phyloP scores from a whole-genome alignment of 23 tunicate genomes.

The Halocynthia roretzi region DNA sequence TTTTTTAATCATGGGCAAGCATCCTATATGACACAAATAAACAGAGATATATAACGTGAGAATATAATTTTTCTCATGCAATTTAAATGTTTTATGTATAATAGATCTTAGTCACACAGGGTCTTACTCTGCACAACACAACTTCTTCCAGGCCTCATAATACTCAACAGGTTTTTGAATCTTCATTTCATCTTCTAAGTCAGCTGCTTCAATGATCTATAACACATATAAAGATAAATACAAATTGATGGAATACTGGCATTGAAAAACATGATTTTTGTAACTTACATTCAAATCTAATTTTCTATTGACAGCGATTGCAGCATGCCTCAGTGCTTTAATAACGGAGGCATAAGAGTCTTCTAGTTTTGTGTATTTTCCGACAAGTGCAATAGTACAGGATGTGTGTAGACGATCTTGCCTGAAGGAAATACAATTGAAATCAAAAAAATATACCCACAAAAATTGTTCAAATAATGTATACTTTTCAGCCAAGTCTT shows the following conservation, averaged over 20 bases:
- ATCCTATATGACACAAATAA: no score
- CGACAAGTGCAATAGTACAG: slow-evolving; percentile 74
- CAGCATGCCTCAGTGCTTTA: slow-evolving; percentile 81
- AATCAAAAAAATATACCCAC: background rate
- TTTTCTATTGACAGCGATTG: slow-evolving; percentile 61
- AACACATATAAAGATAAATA: background rate
- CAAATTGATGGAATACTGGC: background rate
- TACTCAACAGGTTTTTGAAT: slow-evolving; percentile 44
- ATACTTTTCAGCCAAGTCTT: slow-evolving; percentile 61
- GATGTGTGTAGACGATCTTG: slow-evolving; percentile 44
- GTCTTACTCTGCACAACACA: slow-evolving; percentile 67
- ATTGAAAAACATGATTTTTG: background rate
- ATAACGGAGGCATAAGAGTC: slow-evolving; percentile 95
- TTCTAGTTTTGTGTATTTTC: slow-evolving; percentile 88
- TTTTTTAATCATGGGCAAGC: no score
- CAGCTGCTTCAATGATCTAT: slow-evolving; percentile 70
- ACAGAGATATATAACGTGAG: background rate
- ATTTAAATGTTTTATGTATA: background rate
- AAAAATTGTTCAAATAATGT: background rate
- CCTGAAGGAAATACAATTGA: slow-evolving; percentile 7
- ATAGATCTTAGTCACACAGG: background rate
- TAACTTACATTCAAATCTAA: slow-evolving; percentile 54
- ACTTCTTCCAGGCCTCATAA: slow-evolving; percentile 84
- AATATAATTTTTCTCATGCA: background rate
- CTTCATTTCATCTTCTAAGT: slow-evolving; percentile 48